A percentile compares a stretch with the other conserved stretches of the same genome.
These are phyloP conservation scores for Phacellophora camtschatica DNA, from an alignment of 30 jellyfish, hydroid and myxozoan species.

Conservation along the genomic window DNA sequence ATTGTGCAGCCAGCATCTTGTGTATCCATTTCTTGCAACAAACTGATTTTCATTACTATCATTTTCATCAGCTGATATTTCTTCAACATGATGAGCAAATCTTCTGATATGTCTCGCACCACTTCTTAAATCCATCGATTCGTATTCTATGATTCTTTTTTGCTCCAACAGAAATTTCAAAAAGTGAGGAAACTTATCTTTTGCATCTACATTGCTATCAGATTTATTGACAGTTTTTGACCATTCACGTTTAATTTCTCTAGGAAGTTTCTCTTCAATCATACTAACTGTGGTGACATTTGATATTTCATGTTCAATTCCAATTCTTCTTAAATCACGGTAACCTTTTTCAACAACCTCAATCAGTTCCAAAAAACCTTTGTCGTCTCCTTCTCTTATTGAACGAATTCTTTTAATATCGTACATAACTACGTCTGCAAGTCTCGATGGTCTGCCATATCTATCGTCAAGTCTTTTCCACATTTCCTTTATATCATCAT, in stretches of 20 bases:
- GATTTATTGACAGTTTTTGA: too few species aligned
- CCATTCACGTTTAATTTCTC: conserved; percentile 68
- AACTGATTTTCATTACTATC: too few species aligned
- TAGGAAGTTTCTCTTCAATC: conserved; percentile 69
- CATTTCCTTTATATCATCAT: conserved; percentile 61
- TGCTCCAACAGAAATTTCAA: too few species aligned
- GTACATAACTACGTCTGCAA: conserved; percentile 63
- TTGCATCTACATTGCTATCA: too few species aligned
- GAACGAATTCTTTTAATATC: conserved; percentile 58
- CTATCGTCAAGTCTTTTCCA: conserved; percentile 68
- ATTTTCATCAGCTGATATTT: too few species aligned
- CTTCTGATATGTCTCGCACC: too few species aligned
- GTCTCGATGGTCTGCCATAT: conserved; percentile 70
- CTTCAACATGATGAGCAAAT: too few species aligned
- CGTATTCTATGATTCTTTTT: too few species aligned
- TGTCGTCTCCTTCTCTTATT: conserved; percentile 68
- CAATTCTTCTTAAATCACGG: conserved; percentile 45
- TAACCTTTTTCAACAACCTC: conserved; percentile 67
- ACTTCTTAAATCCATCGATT: too few species aligned
- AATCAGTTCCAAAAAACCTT: conserved; percentile 61
- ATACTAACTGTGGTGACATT: conserved; percentile 59
- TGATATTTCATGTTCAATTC: conserved; percentile 67
- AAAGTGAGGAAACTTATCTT: too few species aligned
- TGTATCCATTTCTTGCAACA: too few species aligned
- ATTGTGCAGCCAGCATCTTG: too few species aligned